These are phyloP conservation scores for Jordanella pulchra DNA, from an alignment of 2,797 vertebrate species.

Conservation along the genomic window DNA sequence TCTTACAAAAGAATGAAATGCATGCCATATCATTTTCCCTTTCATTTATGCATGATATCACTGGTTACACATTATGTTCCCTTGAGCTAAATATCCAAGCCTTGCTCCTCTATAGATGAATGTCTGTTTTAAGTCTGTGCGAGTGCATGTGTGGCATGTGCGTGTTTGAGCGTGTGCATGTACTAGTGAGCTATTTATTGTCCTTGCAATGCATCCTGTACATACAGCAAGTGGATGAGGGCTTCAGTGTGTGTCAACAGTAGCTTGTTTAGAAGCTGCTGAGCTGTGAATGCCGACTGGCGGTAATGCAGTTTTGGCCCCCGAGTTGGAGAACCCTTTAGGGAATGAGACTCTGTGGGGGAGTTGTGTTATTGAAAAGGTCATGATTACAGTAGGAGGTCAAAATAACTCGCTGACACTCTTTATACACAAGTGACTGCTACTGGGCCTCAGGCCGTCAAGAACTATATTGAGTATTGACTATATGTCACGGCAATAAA, in stretches of 20 bases:
- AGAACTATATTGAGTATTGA: slow-evolving; percentile 86
- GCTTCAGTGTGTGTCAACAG: slow-evolving; percentile 64
- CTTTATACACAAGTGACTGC: slow-evolving; percentile 81
- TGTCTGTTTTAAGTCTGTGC: slow-evolving; percentile 31
- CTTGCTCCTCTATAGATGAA: slow-evolving; percentile 52
- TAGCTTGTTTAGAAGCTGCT: slow-evolving; percentile 77
- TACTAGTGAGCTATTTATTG: slow-evolving; percentile 52
- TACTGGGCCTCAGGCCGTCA: slow-evolving; percentile 76
- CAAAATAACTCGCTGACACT: slow-evolving; percentile 83
- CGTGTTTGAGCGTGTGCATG: slow-evolving; percentile 12
- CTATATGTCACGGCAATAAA: slow-evolving; percentile 84
- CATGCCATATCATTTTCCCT: slow-evolving; percentile 79
- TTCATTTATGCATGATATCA: slow-evolving; percentile 80
- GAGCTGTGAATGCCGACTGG: slow-evolving; percentile 76
- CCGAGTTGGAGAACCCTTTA: slow-evolving; percentile 73
- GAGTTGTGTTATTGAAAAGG: slow-evolving; percentile 84
- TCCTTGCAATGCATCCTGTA: slow-evolving; percentile 49
- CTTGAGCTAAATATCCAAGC: slow-evolving; percentile 69
- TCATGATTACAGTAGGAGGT: slow-evolving; percentile 85
- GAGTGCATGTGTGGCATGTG: slow-evolving; percentile 14
- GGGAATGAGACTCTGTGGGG: slow-evolving; percentile 76
- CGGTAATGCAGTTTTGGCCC: slow-evolving; percentile 77
- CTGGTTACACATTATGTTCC: slow-evolving; percentile 71
- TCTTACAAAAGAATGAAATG: slow-evolving; percentile 84
- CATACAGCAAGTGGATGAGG: slow-evolving; percentile 48